Conservation (phyloP, 2,113 vertebrate genomes). For the Serilophus lunatus region DNA sequence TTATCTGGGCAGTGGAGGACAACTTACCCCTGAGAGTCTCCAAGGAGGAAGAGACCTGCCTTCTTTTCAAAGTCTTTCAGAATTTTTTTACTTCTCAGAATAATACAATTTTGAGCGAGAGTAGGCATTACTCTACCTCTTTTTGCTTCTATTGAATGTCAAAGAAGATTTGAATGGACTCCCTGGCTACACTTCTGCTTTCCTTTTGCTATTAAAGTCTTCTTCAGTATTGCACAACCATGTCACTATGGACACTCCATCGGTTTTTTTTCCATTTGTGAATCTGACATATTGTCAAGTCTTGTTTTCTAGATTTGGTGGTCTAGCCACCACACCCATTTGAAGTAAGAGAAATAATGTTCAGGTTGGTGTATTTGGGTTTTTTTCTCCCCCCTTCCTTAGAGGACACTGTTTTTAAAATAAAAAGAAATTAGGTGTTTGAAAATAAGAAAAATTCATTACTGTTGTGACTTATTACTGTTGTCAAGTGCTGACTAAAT, state of each 20-base stretch:
- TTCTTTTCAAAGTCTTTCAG: background rate
- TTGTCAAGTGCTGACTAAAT: background rate
- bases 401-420: background rate
- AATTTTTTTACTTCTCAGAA: background rate
- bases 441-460: slow-evolving; percentile 8
- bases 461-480: background rate
- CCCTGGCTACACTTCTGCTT: background rate
- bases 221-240: background rate
- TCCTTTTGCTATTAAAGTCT: background rate
- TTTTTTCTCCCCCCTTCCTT: background rate
- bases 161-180: background rate
- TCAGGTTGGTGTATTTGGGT: background rate
- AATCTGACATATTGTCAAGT: background rate
- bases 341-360: background rate
- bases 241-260: background rate
- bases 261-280: background rate
- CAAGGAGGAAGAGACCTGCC: background rate
- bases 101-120: background rate
- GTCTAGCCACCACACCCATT: background rate
- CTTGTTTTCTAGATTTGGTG: background rate
- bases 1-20: background rate
- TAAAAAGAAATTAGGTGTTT: background rate
- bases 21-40: background rate
- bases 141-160: background rate
- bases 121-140: background rate